Evolutionary conservation across 2,113 vertebrate species (phyloP).

Genomic region (Pogonocichla stellata): DNA sequence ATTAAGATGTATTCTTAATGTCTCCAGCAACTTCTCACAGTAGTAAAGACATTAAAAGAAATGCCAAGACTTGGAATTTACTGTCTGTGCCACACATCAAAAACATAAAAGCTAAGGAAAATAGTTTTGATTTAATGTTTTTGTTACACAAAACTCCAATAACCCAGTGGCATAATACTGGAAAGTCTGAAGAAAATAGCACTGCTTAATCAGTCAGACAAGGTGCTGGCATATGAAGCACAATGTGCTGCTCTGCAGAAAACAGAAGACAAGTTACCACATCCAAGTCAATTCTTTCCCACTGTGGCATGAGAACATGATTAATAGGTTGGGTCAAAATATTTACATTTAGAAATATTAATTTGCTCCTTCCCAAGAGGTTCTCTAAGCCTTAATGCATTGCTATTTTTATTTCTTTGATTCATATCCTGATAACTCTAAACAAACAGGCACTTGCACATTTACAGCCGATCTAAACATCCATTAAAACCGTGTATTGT

Average conservation of each 20-base stretch:
- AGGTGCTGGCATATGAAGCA: background rate
- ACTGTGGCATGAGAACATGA: background rate
- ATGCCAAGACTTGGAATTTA: background rate
- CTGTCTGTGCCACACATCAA: background rate
- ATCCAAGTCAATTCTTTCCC: background rate
- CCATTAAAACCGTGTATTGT: background rate
- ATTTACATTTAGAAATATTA: conserved; percentile 54
- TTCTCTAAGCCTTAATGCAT: conserved; percentile 38
- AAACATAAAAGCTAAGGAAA: background rate
- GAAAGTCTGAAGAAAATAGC: background rate
- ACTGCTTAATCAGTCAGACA: background rate
- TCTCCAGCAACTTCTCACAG: background rate
- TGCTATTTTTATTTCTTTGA: conserved; percentile 55
- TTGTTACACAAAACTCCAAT: background rate
- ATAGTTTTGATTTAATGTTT: background rate
- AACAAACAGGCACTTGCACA: background rate
- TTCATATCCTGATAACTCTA: conserved; percentile 44
- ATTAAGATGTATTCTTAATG: background rate
- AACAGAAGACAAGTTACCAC: background rate
- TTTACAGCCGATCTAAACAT: conserved; percentile 33
- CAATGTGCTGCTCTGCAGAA: background rate
- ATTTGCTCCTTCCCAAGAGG: conserved; percentile 38
- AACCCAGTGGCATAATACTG: background rate
- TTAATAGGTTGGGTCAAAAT: conserved; percentile 37
- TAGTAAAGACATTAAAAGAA: background rate